These are phyloP conservation scores for Hypolimnas misippus DNA, from an alignment of 2,888 invertebrate species.

Conservation along the genomic window DNA sequence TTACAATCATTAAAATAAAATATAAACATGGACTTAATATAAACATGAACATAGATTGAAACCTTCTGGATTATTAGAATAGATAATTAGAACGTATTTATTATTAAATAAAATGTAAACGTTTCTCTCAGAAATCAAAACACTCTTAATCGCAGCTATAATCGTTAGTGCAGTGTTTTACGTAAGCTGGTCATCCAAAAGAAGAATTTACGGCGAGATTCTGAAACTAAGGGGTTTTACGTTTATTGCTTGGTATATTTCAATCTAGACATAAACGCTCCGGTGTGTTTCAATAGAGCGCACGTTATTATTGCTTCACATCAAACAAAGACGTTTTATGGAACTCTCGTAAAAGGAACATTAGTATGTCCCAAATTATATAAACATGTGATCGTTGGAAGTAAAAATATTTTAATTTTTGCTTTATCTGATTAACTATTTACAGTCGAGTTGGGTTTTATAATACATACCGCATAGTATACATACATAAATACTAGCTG, in stretches of 20 bases:
- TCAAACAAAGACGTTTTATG: constrained; percentile 60
- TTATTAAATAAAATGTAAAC: too few species aligned
- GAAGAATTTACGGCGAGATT: constrained; percentile 32
- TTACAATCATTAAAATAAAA: too few species aligned
- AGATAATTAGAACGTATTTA: too few species aligned
- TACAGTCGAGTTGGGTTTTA: too few species aligned
- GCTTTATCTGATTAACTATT: constrained; percentile 37
- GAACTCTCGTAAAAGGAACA: constrained; percentile 70
- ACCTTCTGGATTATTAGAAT: too few species aligned
- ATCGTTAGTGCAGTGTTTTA: constrained; percentile 14
- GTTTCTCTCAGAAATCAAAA: too few species aligned
- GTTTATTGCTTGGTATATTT: constrained; percentile 40
- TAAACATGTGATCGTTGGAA: constrained; percentile 49
- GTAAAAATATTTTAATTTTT: constrained; percentile 49
- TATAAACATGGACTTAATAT: too few species aligned
- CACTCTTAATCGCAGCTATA: background rate
- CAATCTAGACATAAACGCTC: constrained; percentile 39
- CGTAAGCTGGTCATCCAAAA: constrained; percentile 18
- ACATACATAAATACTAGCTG: too few species aligned
- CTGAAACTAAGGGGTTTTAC: constrained; percentile 34
- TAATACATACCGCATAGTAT: too few species aligned
- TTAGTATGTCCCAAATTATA: constrained; percentile 60
- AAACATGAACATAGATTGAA: too few species aligned
- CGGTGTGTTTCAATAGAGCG: constrained; percentile 38
- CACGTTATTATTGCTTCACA: constrained; percentile 55